Conservation (phyloP, 2,888 invertebrate genomes). For the Napeogenes inachia region DNA sequence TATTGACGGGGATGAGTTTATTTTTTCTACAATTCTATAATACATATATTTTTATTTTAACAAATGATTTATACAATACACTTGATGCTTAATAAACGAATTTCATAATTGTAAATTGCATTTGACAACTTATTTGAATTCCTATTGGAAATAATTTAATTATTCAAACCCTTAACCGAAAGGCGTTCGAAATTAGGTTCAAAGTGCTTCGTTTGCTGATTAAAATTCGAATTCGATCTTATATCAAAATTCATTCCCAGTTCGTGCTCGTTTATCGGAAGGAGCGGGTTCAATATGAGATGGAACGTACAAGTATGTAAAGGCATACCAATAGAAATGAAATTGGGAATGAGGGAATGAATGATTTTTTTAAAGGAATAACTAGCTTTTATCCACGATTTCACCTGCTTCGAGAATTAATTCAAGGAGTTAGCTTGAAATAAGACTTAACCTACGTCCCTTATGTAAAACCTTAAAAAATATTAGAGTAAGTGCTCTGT, state of each 20-base stretch:
- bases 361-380: not conserved
- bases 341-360: slow-evolving; percentile 5
- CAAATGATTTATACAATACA: not conserved
- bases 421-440: no score
- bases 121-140: not conserved
- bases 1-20: not conserved
- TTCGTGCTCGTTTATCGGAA: slow-evolving; percentile 27
- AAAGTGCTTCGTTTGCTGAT: slow-evolving; percentile 49
- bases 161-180: slow-evolving; percentile 16
- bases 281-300: slow-evolving; percentile 26
- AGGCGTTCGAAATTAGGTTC: slow-evolving; percentile 39
- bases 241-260: slow-evolving; percentile 39
- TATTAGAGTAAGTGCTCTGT: no score
- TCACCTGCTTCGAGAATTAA: no score
- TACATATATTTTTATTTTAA: no score
- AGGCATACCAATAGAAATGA: slow-evolving; percentile 17
- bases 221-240: slow-evolving; percentile 57
- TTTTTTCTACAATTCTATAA: not conserved
- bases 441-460: no score
- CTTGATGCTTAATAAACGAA: not conserved
- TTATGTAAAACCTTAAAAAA: no score
- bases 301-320: slow-evolving; percentile 21
- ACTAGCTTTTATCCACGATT: no score
- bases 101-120: not conserved
- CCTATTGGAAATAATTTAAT: not conserved